Evolutionary conservation across 1,140 invertebrate genomes (phyloP).

Genomic region (Drosophila athabasca): DNA sequence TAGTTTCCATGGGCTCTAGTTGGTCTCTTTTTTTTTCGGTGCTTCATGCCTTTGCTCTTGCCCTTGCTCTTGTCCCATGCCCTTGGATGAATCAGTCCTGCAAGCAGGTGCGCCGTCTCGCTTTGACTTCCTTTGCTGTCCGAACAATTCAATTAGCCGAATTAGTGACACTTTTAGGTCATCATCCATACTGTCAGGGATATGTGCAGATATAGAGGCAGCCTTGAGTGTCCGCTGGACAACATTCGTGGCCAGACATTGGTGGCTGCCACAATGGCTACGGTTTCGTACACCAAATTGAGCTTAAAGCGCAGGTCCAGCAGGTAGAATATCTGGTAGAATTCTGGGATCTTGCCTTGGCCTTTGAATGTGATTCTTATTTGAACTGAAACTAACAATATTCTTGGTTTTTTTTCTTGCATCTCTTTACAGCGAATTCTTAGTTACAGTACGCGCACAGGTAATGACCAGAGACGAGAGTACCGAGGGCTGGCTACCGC

Average conservation of each 20-base stretch:
- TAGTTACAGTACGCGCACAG: slow-evolving; percentile 98
- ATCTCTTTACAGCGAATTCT: slow-evolving; percentile 90
- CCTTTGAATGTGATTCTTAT: no score
- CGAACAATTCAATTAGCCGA: slow-evolving; percentile 73
- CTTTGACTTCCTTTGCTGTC: slow-evolving; percentile 55
- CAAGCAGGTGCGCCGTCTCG: slow-evolving; percentile 15
- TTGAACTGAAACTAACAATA: slow-evolving; percentile 8
- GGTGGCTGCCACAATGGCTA: slow-evolving; percentile 44
- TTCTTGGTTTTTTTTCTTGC: slow-evolving; percentile 40
- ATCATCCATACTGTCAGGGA: slow-evolving; percentile 44
- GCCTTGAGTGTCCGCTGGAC: slow-evolving; percentile 3
- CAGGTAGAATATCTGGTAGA: slow-evolving; percentile 41
- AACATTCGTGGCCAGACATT: slow-evolving; percentile 30
- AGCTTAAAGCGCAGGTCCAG: slow-evolving; percentile 44
- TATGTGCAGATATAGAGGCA: slow-evolving; percentile 49
- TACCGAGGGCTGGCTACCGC: slow-evolving; percentile 97
- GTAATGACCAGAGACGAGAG: slow-evolving; percentile 99
- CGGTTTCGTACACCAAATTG: slow-evolving; percentile 55
- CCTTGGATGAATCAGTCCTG: slow-evolving; percentile 28
- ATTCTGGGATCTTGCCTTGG: no score
- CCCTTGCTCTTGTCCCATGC: slow-evolving; percentile 4
- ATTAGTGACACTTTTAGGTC: slow-evolving; percentile 74
- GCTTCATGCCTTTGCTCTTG: slow-evolving; percentile 23
- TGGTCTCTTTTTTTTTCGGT: no score
- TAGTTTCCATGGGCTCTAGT: slow-evolving; percentile 10